These are phyloP conservation scores for Seriola rivoliana DNA, from an alignment of 2,113 vertebrate genomes.

Conservation along the genomic window DNA sequence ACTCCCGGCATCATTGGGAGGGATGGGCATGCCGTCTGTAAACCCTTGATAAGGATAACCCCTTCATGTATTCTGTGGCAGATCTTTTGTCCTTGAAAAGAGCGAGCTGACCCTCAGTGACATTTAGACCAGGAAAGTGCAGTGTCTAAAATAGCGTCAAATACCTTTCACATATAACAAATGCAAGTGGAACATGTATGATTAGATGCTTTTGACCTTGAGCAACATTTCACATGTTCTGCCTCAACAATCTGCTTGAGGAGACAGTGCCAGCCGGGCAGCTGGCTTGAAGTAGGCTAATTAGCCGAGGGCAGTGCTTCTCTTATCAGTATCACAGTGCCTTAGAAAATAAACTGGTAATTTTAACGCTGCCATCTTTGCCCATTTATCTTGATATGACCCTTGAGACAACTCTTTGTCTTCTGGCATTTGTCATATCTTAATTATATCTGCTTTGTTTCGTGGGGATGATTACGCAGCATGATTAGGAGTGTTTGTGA, in stretches of 20 bases:
- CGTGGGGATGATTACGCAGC: not conserved
- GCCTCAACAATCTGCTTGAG: not conserved
- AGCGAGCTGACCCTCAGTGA: constrained; percentile 46
- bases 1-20: constrained; percentile 45
- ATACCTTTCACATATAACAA: not conserved
- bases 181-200: constrained; percentile 7
- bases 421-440: not conserved
- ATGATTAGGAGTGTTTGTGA: not conserved
- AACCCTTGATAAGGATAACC: constrained; percentile 72
- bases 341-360: constrained; percentile 18
- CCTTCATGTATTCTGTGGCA: constrained; percentile 7
- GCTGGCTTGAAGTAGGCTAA: constrained; percentile 11
- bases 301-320: constrained; percentile 5
- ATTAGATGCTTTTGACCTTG: constrained; percentile 12
- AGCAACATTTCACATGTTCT: constrained; percentile 12
- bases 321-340: constrained; percentile 21
- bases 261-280: constrained; percentile 31
- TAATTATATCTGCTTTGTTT: constrained; percentile 3
- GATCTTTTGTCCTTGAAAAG: constrained; percentile 58
- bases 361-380: not conserved
- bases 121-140: constrained; percentile 24
- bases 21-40: constrained; percentile 48
- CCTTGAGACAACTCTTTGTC: constrained; percentile 15
- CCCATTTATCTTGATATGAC: constrained; percentile 17
- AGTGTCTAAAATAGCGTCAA: constrained; percentile 5